A percentile compares a stretch with the other conserved stretches of the same genome.
phyloP scores from a whole-genome alignment of 2,797 vertebrate species.

The Oreonectes daqikongensis region DNA sequence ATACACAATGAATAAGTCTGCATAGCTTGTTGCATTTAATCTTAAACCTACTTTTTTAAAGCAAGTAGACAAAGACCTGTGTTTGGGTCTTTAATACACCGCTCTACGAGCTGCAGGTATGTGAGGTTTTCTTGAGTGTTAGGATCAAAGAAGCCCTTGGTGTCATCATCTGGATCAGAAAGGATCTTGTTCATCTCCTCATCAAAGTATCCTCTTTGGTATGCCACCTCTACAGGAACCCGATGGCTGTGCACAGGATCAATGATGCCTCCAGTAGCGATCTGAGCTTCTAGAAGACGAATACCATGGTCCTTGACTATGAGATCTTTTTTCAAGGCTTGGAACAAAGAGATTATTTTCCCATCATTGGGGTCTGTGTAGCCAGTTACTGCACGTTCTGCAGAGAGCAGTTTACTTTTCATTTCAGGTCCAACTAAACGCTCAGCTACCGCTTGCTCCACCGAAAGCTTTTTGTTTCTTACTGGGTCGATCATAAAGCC shows the following conservation, averaged over 20 bases:
- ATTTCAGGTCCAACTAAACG: neutral
- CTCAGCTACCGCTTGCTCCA: neutral
- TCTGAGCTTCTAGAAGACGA: constrained; percentile 11
- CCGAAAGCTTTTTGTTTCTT: neutral
- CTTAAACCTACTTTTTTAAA: constrained; percentile 53
- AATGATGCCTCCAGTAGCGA: constrained; percentile 4
- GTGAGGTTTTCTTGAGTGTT: constrained; percentile 5
- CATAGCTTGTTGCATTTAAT: neutral
- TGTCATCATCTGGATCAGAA: neutral
- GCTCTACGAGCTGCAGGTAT: neutral
- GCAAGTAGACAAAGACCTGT: constrained; percentile 78
- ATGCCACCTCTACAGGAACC: neutral
- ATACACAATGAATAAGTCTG: neutral
- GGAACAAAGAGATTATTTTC: neutral
- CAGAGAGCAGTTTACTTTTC: neutral
- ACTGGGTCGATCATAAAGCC: neutral
- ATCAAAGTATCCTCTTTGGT: constrained; percentile 8
- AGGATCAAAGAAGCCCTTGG: constrained; percentile 11
- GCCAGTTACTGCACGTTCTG: neutral
- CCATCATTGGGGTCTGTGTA: neutral
- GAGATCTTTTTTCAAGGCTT: constrained; percentile 7
- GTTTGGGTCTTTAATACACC: constrained; percentile 42
- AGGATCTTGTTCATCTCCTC: constrained; percentile 10
- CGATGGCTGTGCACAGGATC: constrained; percentile 7
- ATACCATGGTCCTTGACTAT: neutral